Percentiles rank a stretch among this genome's conserved stretches.
These are phyloP conservation scores for Poliocrania exsul DNA, from an alignment of 2,797 vertebrate genomes.

Conservation along the genomic window DNA sequence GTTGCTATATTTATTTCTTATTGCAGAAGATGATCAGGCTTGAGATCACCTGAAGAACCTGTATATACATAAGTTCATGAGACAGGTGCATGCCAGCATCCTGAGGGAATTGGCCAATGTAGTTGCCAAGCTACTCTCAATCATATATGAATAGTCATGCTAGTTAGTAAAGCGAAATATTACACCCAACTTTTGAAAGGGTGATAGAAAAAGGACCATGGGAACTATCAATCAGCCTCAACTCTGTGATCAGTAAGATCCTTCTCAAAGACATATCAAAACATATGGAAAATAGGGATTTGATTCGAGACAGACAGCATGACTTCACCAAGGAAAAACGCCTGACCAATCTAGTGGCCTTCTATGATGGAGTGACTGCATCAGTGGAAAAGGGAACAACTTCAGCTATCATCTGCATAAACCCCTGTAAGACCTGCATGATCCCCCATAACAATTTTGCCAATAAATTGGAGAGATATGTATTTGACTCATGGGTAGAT, in stretches of 20 bases:
- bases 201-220: accelerated
- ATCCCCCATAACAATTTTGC: not conserved
- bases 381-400: not conserved
- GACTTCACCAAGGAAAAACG: not conserved
- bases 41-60: not conserved
- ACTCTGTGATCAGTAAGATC: not conserved
- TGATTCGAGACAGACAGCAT: not conserved
- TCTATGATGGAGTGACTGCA: not conserved
- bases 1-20: not conserved
- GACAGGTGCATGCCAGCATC: not conserved
- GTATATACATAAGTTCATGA: not conserved
- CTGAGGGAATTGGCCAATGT: not conserved
- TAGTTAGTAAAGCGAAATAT: not conserved
- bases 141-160: not conserved
- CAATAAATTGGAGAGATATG: not conserved
- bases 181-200: not conserved
- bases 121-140: not conserved
- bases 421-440: not conserved
- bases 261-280: not conserved
- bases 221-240: not conserved
- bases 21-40: not conserved
- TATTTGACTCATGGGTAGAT: not conserved
- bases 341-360: not conserved
- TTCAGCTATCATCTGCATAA: not conserved
- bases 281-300: not conserved